Evolutionary conservation across 2,888 invertebrate genomes (phyloP).

Genomic region (Drosophila putrida): DNA sequence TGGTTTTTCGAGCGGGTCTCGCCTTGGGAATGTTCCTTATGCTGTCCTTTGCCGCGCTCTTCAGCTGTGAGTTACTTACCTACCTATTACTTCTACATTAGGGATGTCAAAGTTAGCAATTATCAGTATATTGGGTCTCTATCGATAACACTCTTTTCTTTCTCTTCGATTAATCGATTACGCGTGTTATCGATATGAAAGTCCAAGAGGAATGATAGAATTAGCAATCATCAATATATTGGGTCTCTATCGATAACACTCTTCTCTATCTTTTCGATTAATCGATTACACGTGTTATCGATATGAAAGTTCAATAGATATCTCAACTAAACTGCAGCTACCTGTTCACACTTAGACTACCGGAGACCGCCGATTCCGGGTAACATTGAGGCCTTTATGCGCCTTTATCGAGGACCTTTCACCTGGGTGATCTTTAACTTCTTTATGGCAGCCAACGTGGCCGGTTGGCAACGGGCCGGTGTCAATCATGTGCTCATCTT

Average conservation of each 20-base stretch:
- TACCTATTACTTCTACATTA: neutral
- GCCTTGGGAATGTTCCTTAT: slow-evolving; percentile 97
- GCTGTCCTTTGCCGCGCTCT: slow-evolving; percentile 91
- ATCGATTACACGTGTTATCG: neutral
- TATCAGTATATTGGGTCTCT: neutral
- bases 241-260: slow-evolving; percentile 4
- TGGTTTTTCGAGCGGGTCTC: slow-evolving; percentile 98
- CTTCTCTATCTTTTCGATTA: no score
- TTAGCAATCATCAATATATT: neutral
- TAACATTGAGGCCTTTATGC: slow-evolving; percentile 88
- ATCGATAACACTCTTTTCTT: slow-evolving; percentile 20
- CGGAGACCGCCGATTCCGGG: slow-evolving; percentile 39
- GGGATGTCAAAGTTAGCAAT: slow-evolving; percentile 6
- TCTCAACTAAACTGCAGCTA: neutral
- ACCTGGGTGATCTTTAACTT: slow-evolving; percentile 95
- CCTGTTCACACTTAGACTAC: slow-evolving; percentile 38
- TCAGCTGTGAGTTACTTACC: slow-evolving; percentile 89
- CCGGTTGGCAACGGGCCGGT: slow-evolving; percentile 97
- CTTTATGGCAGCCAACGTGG: slow-evolving; percentile 96
- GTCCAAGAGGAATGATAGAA: slow-evolving; percentile 11
- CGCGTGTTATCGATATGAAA: no score
- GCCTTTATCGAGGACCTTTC: slow-evolving; percentile 96
- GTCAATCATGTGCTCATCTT: slow-evolving; percentile 99
- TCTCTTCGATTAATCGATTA: no score
- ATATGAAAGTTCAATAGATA: neutral